Base-by-base conservation (phyloP, 2,888 invertebrate genomes). In the Cyrtodaria siliqua region DNA sequence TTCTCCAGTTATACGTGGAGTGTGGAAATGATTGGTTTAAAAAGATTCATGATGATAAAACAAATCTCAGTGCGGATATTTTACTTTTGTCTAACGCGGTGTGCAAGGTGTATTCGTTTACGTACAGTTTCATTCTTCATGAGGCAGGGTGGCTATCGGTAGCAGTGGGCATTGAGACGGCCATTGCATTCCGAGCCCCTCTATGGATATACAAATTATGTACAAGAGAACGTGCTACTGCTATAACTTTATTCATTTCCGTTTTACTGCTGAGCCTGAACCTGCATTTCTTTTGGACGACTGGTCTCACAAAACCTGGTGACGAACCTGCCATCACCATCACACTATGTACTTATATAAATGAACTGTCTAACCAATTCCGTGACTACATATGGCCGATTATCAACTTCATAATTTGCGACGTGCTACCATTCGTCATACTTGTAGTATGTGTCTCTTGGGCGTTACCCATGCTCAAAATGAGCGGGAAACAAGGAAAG, bases 241-340 rank as follows among this genome's bases (percentile, higher is more conserved):
- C 91, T 12, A 85, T 90, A 52, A 80, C 90, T 23, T 76, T 92
- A 18, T 84, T 92, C 20, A 86, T 91, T 24, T 87, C 87, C n/a
- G 91, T 92, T 4, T 55, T 92, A 2, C 81, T 92, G 1, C 85
- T 91, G 29, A 90, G 90, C 64, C 75, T 92, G 47, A 91, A 92
- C 75, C 87, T 91, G 38, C 91, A 92, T 74, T 90, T 86, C 79
- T 92, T 92, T 87, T 92, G 92, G 92, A 90, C 91, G 1, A 83
- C 85, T 27, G 91, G 91, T 4, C 77, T 91, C 12, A 83, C 87
- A 6, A 78, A 60, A 26, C 83, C 85, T 24, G 85, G 78, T 23
- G 82, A 81, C 26, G 74, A 82, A 4, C 81, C 79, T 1, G 38
- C 69, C 8, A 72, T 79, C 12, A 56, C 66, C 6, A 40, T 47